Evolutionary conservation across 1,140 invertebrate species (phyloP), one percentile per base, ranked within the genome.

Genomic region (Anadara kagoshimensis): DNA sequence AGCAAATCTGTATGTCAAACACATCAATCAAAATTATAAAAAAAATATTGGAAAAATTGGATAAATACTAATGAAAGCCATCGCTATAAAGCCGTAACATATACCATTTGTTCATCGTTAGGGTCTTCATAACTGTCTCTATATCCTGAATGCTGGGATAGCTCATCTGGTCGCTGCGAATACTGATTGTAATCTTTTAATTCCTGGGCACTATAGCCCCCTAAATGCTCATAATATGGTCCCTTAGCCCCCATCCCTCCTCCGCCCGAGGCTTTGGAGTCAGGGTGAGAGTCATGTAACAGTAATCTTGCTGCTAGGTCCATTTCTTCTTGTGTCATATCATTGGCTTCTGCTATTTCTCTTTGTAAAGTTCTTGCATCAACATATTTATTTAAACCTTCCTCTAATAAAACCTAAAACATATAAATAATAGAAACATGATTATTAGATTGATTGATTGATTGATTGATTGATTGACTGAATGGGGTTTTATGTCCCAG

Each of bases 301-400:
- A 95, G 87, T 64, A 93, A 92, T 81, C 95, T 93, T 16, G 94
- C 94, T 26, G 94, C 94, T 76, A 93, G 92, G 84, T 98, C 96
- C 94, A 98, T 96, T 88, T 98, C 96, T 88, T 98, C 97, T 79
- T 93, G 92, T 7, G 96, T 98, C 95, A 98, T 96, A 81, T 98
- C 95, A 66, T 97, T 90, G 1, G 97, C 97, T 89, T 99, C 97
- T 76, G 96, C 96, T 92, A 98, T 95, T 90, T 98, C 97, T 74
- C 94, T 84, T 67, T 94, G 93, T 26, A 99, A 94, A 89, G 97
- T 97, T 61, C 96, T 95, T 49, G 94, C 93, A 89, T 98, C 97
- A 86, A 95, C 96, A 88, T 96, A 98, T 88, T 96, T 96, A 5
- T 95, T 95, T 45, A 99, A 90, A 73, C 97, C 97, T 91, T 98